phyloP scores from a whole-genome alignment of 2,797 vertebrate genomes.

The Graptemys geographica region DNA sequence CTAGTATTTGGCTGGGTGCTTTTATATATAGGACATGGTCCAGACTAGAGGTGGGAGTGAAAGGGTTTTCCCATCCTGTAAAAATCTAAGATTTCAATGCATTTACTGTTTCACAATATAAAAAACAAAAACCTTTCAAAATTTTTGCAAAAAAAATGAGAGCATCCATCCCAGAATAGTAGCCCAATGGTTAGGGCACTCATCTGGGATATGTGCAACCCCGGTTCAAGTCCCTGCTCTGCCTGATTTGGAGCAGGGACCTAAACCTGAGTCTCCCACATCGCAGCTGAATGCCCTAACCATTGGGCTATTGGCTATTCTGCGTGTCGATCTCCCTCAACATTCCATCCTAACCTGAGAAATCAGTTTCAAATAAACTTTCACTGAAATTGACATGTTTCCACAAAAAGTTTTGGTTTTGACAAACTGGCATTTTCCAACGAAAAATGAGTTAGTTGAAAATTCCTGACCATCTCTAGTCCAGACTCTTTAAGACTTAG shows the following conservation, averaged over 20 bases:
- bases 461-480: not conserved
- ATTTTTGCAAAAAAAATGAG: not conserved
- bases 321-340: not conserved
- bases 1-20: accelerated
- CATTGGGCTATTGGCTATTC: not conserved
- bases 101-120: not conserved
- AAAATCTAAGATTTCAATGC: not conserved
- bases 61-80: not conserved
- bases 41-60: not conserved
- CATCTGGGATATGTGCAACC: not conserved
- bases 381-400: not conserved
- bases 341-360: not conserved
- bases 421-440: not conserved
- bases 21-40: not conserved
- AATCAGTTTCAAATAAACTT: not conserved
- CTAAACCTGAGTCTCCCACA: not conserved
- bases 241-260: not conserved
- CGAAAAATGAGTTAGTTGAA: not conserved
- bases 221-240: not conserved
- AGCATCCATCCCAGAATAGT: not conserved
- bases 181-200: not conserved
- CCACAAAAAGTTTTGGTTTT: not conserved
- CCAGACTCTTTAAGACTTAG: not conserved
- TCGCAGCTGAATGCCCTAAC: not conserved
- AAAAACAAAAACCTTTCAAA: not conserved